phyloP scores from a whole-genome alignment of 2,113 vertebrate genomes.

The Stercorarius parasiticus region DNA sequence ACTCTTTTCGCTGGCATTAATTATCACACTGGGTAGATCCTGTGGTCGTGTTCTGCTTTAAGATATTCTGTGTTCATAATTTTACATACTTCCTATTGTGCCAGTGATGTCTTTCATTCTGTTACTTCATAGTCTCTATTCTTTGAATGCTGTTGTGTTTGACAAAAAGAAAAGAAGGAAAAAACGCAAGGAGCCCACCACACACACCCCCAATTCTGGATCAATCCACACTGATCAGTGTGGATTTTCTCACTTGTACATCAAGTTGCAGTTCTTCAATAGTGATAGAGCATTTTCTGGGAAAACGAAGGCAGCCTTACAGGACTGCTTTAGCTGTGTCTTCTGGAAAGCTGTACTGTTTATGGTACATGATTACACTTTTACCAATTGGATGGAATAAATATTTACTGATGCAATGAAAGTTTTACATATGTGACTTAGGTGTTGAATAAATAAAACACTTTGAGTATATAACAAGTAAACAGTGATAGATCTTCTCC shows the following conservation, averaged over 20 bases:
- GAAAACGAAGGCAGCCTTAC: not conserved
- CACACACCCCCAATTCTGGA: fast-evolving
- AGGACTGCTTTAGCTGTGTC: not conserved
- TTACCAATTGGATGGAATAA: constrained; percentile 26
- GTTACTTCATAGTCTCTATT: not conserved
- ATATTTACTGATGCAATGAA: constrained; percentile 23
- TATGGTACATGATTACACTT: not conserved
- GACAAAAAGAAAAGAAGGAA: not conserved
- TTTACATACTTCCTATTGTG: not conserved
- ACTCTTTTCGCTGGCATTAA: not conserved
- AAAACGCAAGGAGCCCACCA: not conserved
- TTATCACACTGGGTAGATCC: not conserved
- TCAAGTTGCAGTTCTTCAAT: not conserved
- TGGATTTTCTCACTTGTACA: not conserved
- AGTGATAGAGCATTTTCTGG: not conserved
- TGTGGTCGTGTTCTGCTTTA: not conserved
- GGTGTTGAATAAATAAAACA: not conserved
- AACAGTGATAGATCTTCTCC: not conserved
- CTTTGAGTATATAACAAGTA: not conserved
- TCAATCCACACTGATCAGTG: not conserved
- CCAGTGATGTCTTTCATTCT: not conserved
- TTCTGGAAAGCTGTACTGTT: not conserved
- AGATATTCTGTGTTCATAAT: not conserved
- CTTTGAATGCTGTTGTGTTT: not conserved
- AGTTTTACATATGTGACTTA: not conserved